Percentiles rank a stretch among this genome's conserved stretches.
Evolutionary conservation across 2,888 invertebrate species (phyloP).

Genomic region (Nasonia oneida): DNA sequence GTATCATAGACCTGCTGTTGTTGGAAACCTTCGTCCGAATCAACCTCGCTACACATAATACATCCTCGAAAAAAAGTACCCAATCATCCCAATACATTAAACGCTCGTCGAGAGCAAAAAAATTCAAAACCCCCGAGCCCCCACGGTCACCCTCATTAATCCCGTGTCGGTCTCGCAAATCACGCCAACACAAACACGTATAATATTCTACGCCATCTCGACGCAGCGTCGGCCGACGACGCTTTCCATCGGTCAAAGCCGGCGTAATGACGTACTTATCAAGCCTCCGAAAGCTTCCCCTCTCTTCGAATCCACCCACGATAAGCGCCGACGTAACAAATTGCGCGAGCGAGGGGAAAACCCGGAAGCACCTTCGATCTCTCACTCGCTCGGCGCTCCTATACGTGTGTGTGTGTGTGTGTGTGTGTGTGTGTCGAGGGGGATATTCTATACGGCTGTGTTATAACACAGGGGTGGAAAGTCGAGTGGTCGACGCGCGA

Average conservation of each 20-base stretch:
- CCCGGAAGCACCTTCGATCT: slow-evolving; percentile 42
- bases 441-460: slow-evolving; percentile 32
- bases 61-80: background rate
- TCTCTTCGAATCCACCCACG: background rate
- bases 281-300: slow-evolving; percentile 26
- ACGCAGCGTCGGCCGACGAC: background rate
- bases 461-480: slow-evolving; percentile 39
- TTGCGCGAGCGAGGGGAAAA: slow-evolving; percentile 42
- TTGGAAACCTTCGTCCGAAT: too few species aligned
- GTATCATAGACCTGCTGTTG: too few species aligned
- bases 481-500: slow-evolving; percentile 51
- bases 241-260: slow-evolving; percentile 36
- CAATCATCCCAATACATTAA: background rate
- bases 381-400: background rate
- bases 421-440: background rate
- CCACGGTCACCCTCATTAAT: background rate
- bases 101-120: background rate
- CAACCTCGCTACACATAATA: too few species aligned
- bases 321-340: slow-evolving; percentile 61
- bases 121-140: background rate
- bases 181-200: background rate
- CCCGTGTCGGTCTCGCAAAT: background rate
- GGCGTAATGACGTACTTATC: slow-evolving; percentile 50
- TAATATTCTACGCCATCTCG: too few species aligned
- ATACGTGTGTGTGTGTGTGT: background rate